A percentile compares a stretch with the other conserved stretches of the same genome.
Conservation (phyloP, 2,888 invertebrate genomes). For the Cyrtodaria siliqua region DNA sequence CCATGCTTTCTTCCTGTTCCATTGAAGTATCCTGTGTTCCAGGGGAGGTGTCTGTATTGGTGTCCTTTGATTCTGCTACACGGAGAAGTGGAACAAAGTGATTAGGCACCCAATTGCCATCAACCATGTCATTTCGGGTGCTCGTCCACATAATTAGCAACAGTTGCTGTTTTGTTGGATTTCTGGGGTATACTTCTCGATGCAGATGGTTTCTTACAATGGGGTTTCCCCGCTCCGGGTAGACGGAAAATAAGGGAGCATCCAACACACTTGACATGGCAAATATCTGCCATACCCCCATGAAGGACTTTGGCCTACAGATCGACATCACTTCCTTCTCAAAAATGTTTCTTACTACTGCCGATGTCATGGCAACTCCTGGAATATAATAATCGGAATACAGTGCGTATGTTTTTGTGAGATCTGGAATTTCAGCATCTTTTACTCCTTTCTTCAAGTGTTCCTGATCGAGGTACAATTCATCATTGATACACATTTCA, state of each 20-base stretch:
- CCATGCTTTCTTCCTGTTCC: too few species aligned
- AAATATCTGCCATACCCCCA: conserved; percentile 60
- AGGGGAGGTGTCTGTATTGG: too few species aligned
- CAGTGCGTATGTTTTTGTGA: conserved; percentile 12
- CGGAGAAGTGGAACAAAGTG: conserved; percentile 35
- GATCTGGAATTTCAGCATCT: too few species aligned
- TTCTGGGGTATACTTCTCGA: conserved; percentile 17
- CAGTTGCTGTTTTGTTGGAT: neutral
- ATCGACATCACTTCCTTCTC: conserved; percentile 31
- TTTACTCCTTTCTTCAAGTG: too few species aligned
- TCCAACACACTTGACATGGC: conserved; percentile 28
- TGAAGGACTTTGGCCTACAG: conserved; percentile 15
- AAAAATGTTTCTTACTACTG: too few species aligned
- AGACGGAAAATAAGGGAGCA: conserved; percentile 30
- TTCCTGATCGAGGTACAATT: conserved; percentile 34
- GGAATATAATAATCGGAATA: conserved; percentile 27
- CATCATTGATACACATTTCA: conserved; percentile 25
- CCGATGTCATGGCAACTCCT: neutral
- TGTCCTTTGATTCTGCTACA: too few species aligned
- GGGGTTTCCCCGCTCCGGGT: conserved; percentile 41
- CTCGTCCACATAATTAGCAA: conserved; percentile 17
- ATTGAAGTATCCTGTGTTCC: too few species aligned
- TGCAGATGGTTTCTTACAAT: conserved; percentile 6
- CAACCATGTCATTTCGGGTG: conserved; percentile 25
- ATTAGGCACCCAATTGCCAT: conserved; percentile 32